Evolutionary conservation across 1,140 invertebrate species (phyloP), one percentile per base, ranked within the genome.

Genomic region (Drosophila rufa): DNA sequence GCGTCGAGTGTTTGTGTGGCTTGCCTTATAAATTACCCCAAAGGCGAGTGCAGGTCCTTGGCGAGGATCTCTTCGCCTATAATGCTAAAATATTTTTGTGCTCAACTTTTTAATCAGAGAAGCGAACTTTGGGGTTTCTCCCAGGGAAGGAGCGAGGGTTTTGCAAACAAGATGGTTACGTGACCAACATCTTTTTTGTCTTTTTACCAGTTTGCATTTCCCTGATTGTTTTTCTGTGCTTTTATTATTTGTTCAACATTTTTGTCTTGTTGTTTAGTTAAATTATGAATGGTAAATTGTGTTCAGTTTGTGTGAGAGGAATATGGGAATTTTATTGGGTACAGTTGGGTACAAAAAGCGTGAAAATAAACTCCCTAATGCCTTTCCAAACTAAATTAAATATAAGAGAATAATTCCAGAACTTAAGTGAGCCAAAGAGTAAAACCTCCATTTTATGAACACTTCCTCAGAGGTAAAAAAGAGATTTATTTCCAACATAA

Each of bases 51-150:
- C 59, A 75, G 70, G 70, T 64, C 80, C 70, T 76, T 43, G 73
- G 42, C 58, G 42, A 67, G 75, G 55, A 59, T 90, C 69, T 71
- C 59, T 83, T 66, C 65, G 73, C 75, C 75, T 69, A 78, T 76
- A 70, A 76, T 62, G 61, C 69, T 60, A 80, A 80, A 78, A 79
- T 79, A 79, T 79, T 70, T 50, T 61, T 56, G 51, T 33, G 65
- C 69, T 71, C 56, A 79, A 86, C 61, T 79, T 82, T 75, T 82
- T 85, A 90, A 89, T 89, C 85, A 89, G 75, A 17, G 53, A 71
- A 60, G 66, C 25, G 67, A 74, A 73, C 43, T 73, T 70, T 48
- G 62, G 43, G 50, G 30, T 27, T 71, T 57, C 27, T 9, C 4
- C 17, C 14, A 33, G 43, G 22, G 60, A 14, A 17, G 8, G 53